Conservation (phyloP, 2,113 vertebrate species). For the Petrocephalus zakoni region DNA sequence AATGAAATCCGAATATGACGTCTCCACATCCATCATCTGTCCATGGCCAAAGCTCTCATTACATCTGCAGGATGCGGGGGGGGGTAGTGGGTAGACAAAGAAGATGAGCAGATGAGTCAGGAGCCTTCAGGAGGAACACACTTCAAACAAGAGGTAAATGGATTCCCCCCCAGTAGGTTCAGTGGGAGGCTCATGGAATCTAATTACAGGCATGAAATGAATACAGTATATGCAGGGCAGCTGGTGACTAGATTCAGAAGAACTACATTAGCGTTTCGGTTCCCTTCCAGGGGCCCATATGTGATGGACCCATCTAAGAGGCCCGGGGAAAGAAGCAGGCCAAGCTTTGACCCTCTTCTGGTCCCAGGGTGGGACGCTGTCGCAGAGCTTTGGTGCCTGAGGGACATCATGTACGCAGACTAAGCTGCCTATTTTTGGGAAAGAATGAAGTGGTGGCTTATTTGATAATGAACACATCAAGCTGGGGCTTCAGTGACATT, state of each 20-base stretch:
- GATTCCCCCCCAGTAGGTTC: not conserved
- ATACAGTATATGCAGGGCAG: not conserved
- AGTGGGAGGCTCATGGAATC: not conserved
- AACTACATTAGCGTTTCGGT: not conserved
- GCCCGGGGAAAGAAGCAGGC: not conserved
- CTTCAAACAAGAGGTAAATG: not conserved
- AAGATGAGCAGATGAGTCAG: not conserved
- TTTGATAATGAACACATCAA: not conserved
- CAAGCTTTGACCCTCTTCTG: not conserved
- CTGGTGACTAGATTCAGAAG: not conserved
- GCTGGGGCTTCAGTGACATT: not conserved
- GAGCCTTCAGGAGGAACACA: not conserved
- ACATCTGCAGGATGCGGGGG: conserved; percentile 49
- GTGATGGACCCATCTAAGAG: not conserved
- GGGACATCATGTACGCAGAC: not conserved
- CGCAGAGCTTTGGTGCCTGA: not conserved
- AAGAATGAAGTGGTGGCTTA: not conserved
- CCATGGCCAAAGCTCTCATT: conserved; percentile 67
- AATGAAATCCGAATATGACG: conserved; percentile 91
- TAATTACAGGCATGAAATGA: not conserved
- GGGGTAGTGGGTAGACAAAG: conserved; percentile 11
- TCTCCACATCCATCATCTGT: conserved; percentile 90
- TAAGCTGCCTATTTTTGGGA: not conserved
- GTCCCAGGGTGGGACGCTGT: not conserved
- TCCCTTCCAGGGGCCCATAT: not conserved